A percentile compares a stretch with the other conserved stretches of the same genome.
Conservation (phyloP, 1,140 invertebrate species). For the Ips nitidus region DNA sequence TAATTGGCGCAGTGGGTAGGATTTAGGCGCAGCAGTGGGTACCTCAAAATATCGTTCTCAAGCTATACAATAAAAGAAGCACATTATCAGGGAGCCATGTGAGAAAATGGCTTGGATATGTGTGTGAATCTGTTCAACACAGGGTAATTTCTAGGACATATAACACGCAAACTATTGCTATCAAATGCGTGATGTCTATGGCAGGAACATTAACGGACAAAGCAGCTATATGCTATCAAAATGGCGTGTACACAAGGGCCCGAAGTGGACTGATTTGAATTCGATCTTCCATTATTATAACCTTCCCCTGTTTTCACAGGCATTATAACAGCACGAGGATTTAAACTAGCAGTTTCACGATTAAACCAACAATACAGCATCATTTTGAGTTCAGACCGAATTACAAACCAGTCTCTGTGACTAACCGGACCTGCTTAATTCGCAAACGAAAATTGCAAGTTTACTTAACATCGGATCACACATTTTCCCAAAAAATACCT, state of each 20-base stretch:
- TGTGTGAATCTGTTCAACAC: conserved; percentile 24
- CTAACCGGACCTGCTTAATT: conserved; percentile 19
- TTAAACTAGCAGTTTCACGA: background rate
- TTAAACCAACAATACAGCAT: background rate
- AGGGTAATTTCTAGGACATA: conserved; percentile 34
- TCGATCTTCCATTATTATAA: background rate
- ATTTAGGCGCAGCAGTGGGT: no score
- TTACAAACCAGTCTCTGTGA: background rate
- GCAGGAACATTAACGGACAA: conserved; percentile 53
- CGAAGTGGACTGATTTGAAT: conserved; percentile 36
- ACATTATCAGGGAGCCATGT: conserved; percentile 48
- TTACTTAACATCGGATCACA: conserved; percentile 1
- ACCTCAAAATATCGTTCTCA: no score
- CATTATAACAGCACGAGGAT: no score
- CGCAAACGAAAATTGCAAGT: conserved; percentile 24
- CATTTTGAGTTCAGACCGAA: background rate
- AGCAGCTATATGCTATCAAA: conserved; percentile 47
- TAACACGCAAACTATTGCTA: conserved; percentile 51
- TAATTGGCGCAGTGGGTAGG: no score
- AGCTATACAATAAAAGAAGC: conserved; percentile 43
- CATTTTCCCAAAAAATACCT: no score
- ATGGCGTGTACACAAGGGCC: conserved; percentile 36
- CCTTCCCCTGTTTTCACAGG: no score
- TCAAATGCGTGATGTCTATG: conserved; percentile 46
- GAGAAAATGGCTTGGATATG: conserved; percentile 37